These are phyloP conservation scores for Lepidurus couesii DNA, from an alignment of 1,140 invertebrate species.

Conservation along the genomic window DNA sequence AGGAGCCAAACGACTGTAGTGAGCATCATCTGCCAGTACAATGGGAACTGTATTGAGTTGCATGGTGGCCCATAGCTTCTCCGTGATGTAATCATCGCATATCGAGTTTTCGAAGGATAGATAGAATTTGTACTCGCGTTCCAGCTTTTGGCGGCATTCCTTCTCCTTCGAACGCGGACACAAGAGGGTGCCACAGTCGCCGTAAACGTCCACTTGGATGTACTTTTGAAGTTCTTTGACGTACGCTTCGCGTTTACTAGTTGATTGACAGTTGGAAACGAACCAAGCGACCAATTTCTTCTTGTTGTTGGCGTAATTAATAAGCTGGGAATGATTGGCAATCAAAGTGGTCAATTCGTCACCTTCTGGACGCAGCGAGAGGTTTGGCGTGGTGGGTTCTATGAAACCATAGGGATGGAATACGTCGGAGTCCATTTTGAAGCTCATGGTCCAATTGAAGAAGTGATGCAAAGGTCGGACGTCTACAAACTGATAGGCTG, in stretches of 20 bases:
- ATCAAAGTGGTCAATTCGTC: conserved; percentile 18
- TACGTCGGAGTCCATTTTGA: conserved; percentile 45
- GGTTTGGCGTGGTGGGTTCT: conserved; percentile 33
- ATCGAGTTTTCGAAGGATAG: conserved; percentile 44
- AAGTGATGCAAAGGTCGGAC: conserved; percentile 34
- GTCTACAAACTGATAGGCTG: conserved; percentile 26
- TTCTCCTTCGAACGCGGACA: conserved; percentile 36
- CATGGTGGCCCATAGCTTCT: conserved; percentile 40
- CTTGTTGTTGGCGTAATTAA: conserved; percentile 37
- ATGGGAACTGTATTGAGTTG: conserved; percentile 45
- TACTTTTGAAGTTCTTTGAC: conserved; percentile 45
- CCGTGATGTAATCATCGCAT: conserved; percentile 46
- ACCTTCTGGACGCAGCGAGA: neutral
- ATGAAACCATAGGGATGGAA: conserved; percentile 42
- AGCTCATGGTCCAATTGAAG: conserved; percentile 52
- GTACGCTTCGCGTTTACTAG: conserved; percentile 44
- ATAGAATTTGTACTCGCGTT: conserved; percentile 44
- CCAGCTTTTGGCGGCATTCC: conserved; percentile 36
- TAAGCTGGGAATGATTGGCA: conserved; percentile 30
- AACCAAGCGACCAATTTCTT: conserved; percentile 45
- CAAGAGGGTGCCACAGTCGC: conserved; percentile 43
- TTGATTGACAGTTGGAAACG: conserved; percentile 47
- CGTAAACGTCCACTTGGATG: conserved; percentile 51
- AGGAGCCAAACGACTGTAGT: conserved; percentile 47
- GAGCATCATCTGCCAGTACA: conserved; percentile 48